Conservation (phyloP, 2,113 vertebrate species). For the Tenebrosternarchus preto region DNA sequence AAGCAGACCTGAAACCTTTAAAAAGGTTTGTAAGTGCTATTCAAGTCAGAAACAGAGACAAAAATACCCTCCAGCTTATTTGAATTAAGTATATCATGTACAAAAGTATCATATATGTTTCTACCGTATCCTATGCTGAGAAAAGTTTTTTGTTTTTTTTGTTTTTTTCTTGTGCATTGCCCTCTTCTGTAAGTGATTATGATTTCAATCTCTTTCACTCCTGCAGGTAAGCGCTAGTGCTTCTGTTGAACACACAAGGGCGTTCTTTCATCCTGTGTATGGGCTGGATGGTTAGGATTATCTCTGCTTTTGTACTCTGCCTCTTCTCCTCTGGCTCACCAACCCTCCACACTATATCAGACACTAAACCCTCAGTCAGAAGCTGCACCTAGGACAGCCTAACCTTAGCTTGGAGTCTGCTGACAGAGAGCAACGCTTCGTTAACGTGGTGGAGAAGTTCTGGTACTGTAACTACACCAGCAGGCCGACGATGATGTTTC, state of each 20-base stretch:
- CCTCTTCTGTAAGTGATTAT: constrained; percentile 38
- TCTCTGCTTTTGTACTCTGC: constrained; percentile 50
- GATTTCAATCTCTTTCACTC: constrained; percentile 44
- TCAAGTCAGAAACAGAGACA: background rate
- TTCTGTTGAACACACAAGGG: constrained; percentile 52
- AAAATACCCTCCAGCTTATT: background rate
- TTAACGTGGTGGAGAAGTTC: background rate
- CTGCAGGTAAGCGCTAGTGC: constrained; percentile 49
- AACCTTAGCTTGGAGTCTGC: no score
- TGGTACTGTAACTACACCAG: background rate
- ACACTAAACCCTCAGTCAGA: constrained; percentile 16
- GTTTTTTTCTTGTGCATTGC: constrained; percentile 10
- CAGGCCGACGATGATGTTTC: background rate
- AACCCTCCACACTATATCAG: constrained; percentile 12
- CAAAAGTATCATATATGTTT: background rate
- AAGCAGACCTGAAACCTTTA: no score
- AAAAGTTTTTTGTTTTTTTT: constrained; percentile 23
- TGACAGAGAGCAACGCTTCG: background rate
- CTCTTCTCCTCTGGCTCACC: constrained; percentile 23
- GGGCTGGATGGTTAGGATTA: constrained; percentile 50
- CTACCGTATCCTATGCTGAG: constrained; percentile 4
- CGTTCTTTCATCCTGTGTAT: constrained; percentile 52
- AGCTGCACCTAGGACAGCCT: constrained; percentile 14
- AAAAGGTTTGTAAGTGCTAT: background rate
- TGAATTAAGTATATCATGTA: constrained; percentile 19